Conservation (phyloP, 2,113 vertebrate genomes). For the Lamprologus ornatipinnis region DNA sequence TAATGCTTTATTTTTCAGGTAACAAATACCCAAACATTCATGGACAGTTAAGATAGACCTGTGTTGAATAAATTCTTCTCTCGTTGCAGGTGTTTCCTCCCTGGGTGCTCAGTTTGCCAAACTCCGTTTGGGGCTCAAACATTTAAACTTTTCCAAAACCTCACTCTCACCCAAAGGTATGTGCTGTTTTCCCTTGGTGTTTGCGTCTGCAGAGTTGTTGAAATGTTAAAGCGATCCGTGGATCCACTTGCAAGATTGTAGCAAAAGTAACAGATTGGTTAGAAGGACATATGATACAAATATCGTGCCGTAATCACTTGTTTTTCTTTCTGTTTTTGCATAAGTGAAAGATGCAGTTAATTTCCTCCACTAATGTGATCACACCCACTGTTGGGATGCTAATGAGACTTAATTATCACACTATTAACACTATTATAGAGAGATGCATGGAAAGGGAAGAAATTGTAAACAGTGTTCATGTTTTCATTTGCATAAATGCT, state of each 20-base stretch:
- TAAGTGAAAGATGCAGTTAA: not conserved
- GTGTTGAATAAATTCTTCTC: not conserved
- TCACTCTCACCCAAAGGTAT: slow-evolving; percentile 96
- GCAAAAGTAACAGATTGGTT: not conserved
- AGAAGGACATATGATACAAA: not conserved
- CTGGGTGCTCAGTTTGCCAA: slow-evolving; percentile 92
- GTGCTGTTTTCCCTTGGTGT: not conserved
- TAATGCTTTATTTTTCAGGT: not conserved
- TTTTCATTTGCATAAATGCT: not conserved
- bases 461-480: not conserved
- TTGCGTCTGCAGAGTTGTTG: not conserved
- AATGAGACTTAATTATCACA: slow-evolving; percentile 1
- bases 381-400: not conserved
- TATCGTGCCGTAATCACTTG: not conserved
- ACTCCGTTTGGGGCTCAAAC: slow-evolving; percentile 86
- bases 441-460: not conserved
- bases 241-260: not conserved
- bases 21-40: not conserved
- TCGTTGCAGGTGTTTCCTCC: slow-evolving; percentile 79
- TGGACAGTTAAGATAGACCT: not conserved
- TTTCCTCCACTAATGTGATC: not conserved
- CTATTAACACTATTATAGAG: not conserved
- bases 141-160: slow-evolving; percentile 95
- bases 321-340: not conserved
- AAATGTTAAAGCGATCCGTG: not conserved